Evolutionary conservation across 2,888 invertebrate genomes (phyloP).

Genomic region (Drymonia ruficornis): DNA sequence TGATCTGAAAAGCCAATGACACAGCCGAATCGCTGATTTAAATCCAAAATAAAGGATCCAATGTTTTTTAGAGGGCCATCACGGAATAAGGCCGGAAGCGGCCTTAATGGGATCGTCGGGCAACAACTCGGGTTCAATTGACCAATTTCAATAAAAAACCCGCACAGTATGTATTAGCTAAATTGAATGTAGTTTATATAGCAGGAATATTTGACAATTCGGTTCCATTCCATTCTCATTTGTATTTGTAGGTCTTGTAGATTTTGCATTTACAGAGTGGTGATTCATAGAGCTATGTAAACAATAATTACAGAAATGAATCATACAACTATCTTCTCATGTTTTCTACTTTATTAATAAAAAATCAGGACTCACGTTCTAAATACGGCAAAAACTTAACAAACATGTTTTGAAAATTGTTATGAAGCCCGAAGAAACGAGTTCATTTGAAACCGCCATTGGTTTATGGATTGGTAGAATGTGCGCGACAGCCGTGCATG

Average conservation of each 20-base stretch:
- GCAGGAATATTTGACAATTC: not conserved
- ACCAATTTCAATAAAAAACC: conserved; percentile 9
- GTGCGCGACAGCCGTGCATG: conserved; percentile 20
- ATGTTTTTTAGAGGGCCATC: conserved; percentile 23
- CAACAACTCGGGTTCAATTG: conserved; percentile 13
- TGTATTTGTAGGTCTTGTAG: too few relatives aligned
- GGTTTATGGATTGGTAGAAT: conserved; percentile 9
- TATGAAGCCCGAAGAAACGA: not conserved
- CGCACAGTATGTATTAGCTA: conserved; percentile 4
- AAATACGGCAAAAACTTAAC: not conserved
- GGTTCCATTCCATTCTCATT: too few relatives aligned
- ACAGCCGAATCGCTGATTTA: conserved; percentile 20
- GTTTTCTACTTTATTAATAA: too few relatives aligned
- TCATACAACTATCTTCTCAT: not conserved
- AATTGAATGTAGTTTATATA: not conserved
- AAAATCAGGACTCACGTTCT: not conserved
- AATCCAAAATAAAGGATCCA: conserved; percentile 19
- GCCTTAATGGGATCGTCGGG: conserved; percentile 11
- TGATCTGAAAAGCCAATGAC: conserved; percentile 26
- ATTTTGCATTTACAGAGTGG: not conserved
- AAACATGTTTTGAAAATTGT: not conserved
- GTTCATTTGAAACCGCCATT: not conserved
- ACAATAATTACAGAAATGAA: not conserved
- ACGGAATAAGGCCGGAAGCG: conserved; percentile 21
- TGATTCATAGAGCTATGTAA: not conserved